Evolutionary conservation across 2,888 invertebrate species (phyloP).

Genomic region (Phaonia tiefii): DNA sequence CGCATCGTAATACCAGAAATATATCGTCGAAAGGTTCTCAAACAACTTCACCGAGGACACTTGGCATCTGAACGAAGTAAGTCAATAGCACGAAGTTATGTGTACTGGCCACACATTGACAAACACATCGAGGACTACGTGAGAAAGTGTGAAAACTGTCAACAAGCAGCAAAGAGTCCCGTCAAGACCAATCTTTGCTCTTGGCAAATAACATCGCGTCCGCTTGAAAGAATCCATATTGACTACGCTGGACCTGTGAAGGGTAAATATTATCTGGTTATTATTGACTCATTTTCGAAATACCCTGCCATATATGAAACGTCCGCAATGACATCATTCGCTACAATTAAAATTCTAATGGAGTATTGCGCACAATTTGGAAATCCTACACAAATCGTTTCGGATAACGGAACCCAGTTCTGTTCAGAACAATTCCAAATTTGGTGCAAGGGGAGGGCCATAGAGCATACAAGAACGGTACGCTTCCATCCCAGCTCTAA

Average conservation of each 20-base stretch:
- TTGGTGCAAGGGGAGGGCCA: neutral
- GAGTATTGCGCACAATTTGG: slow-evolving; percentile 34
- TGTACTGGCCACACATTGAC: slow-evolving; percentile 50
- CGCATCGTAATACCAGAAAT: slow-evolving; percentile 14
- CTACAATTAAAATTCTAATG: neutral
- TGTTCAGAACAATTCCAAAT: slow-evolving; percentile 20
- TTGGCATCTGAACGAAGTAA: slow-evolving; percentile 22
- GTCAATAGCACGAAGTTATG: slow-evolving; percentile 22
- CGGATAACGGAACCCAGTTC: slow-evolving; percentile 33
- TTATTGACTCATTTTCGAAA: slow-evolving; percentile 31
- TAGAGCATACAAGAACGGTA: slow-evolving; percentile 38
- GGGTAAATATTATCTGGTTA: slow-evolving; percentile 3
- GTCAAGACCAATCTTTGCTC: slow-evolving; percentile 21
- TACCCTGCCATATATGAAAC: slow-evolving; percentile 42
- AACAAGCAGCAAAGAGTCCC: slow-evolving; percentile 20
- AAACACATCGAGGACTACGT: slow-evolving; percentile 70
- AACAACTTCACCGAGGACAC: slow-evolving; percentile 41
- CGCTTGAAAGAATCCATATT: slow-evolving; percentile 65
- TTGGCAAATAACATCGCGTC: slow-evolving; percentile 63
- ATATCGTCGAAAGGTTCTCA: neutral
- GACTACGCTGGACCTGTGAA: slow-evolving; percentile 32
- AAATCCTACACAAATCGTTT: slow-evolving; percentile 29
- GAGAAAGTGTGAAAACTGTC: slow-evolving; percentile 11
- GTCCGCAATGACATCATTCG: slow-evolving; percentile 11
- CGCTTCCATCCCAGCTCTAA: slow-evolving; percentile 38